These are phyloP conservation scores for Geococcyx californianus DNA, from an alignment of 2,113 vertebrate species.

Conservation along the genomic window DNA sequence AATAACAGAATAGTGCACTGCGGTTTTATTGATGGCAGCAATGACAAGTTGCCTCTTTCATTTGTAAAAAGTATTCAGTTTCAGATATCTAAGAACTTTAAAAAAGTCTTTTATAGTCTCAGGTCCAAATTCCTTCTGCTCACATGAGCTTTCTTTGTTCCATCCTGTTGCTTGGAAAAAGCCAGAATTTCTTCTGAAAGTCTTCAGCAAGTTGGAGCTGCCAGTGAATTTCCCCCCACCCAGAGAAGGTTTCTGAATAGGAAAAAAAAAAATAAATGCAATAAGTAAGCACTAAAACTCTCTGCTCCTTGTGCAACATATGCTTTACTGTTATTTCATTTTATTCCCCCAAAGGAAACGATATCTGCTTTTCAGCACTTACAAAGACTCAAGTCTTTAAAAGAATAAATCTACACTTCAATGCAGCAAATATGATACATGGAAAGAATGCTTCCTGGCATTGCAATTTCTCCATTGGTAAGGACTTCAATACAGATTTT, in stretches of 20 bases:
- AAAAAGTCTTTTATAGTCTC: slow-evolving; percentile 54
- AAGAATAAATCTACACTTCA: not conserved
- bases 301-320: not conserved
- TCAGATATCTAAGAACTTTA: slow-evolving; percentile 65
- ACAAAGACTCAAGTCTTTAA: not conserved
- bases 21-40: slow-evolving; percentile 71
- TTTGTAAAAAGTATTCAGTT: slow-evolving; percentile 72
- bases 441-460: not conserved
- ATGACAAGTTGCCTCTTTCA: slow-evolving; percentile 61
- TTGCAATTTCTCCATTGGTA: not conserved
- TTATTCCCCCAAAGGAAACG: not conserved
- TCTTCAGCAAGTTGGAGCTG: slow-evolving; percentile 37
- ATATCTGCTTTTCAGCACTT: not conserved
- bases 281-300: not conserved
- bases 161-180: slow-evolving; percentile 40
- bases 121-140: slow-evolving; percentile 51
- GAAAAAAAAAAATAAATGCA: not conserved
- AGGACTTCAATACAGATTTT: not conserved
- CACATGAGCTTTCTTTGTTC: slow-evolving; percentile 19
- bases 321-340: not conserved
- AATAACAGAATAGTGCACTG: slow-evolving; percentile 62
- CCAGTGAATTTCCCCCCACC: not conserved
- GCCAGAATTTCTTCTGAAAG: slow-evolving; percentile 31
- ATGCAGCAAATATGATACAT: not conserved
- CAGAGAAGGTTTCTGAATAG: not conserved